phyloP scores from a whole-genome alignment of 2,888 invertebrate species.

The Ophioninae sp. region DNA sequence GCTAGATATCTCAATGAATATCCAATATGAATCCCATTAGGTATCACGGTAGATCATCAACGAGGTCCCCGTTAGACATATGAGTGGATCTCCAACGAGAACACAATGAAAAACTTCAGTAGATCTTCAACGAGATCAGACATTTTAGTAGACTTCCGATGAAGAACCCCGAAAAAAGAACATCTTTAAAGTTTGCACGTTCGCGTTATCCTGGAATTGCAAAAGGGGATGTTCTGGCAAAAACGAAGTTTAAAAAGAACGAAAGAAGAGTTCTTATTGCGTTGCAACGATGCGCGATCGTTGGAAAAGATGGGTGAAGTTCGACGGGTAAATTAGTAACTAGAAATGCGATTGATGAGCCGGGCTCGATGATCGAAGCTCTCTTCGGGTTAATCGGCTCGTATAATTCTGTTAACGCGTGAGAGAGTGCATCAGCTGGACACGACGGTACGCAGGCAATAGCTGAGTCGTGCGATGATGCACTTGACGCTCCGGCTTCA shows the following conservation, averaged over 20 bases:
- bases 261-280: not conserved
- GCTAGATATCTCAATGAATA: too few species aligned
- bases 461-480: conserved; percentile 70
- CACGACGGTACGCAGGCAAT: conserved; percentile 27
- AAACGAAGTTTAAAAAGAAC: not conserved
- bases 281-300: not conserved
- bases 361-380: not conserved
- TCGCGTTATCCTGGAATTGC: not conserved
- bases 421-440: conserved; percentile 47
- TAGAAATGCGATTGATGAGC: not conserved
- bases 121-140: too few species aligned
- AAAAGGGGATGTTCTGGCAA: not conserved
- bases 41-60: too few species aligned
- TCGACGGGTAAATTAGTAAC: not conserved
- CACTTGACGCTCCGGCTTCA: conserved; percentile 77
- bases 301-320: not conserved
- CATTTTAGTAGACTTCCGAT: too few species aligned
- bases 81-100: too few species aligned
- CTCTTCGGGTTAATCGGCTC: conserved; percentile 20
- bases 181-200: too few species aligned
- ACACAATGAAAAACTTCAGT: too few species aligned
- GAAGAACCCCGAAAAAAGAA: too few species aligned
- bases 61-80: too few species aligned
- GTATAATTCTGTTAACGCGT: conserved; percentile 24
- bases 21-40: too few species aligned